Base-by-base conservation (phyloP, 2,113 vertebrate genomes). In the Camarhynchus parvulus region DNA sequence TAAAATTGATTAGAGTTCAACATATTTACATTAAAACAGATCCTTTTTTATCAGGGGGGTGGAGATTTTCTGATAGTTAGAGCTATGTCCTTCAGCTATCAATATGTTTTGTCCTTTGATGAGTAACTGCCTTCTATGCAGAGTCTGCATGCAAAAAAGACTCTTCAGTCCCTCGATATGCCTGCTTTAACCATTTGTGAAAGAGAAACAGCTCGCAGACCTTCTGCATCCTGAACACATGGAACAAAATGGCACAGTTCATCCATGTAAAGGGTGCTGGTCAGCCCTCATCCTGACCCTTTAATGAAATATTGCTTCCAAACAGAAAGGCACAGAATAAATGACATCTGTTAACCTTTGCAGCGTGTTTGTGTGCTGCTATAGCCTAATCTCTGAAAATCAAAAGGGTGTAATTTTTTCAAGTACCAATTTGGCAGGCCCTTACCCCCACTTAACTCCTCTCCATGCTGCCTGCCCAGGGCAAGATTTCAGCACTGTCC, bases 21-120 rank as follows among this genome's bases (percentile, higher is more conserved):
- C 56, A 17, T 77, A 94, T 68, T 93, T 89, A 21, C 63, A 84
- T 77, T 93, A 88, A 88, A 95, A 67, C 68, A 88, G 59, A 63
- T 63, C 22, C 49, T 77, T 28, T 80, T 88, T 80, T 80, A 56
- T 88, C 67, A 68, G 41, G 18, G 7, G 2, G 30, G 24, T 85
- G 58, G 80, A 85, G 27, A 37, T 75, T 49, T 62, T 85, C 37
- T 17, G 23, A 42, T 50, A 73, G 31, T 47, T 80, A 70, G 33
- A 86, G 28, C 41, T n/a, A 15, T 28, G 30, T 59, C 72, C 50
- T 88, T 90, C 46, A 89, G 58, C 55, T 68, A 66, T 70, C 10
- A 31, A 55, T 47, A 47, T 46, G 64, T 62, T 42, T 35, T 76
- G 55, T 70, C 64, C 17, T 85, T 67, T 39, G 68, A 47, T 55